Evolutionary conservation across 2,888 invertebrate genomes (phyloP).

Genomic region (Spilarctia lutea): DNA sequence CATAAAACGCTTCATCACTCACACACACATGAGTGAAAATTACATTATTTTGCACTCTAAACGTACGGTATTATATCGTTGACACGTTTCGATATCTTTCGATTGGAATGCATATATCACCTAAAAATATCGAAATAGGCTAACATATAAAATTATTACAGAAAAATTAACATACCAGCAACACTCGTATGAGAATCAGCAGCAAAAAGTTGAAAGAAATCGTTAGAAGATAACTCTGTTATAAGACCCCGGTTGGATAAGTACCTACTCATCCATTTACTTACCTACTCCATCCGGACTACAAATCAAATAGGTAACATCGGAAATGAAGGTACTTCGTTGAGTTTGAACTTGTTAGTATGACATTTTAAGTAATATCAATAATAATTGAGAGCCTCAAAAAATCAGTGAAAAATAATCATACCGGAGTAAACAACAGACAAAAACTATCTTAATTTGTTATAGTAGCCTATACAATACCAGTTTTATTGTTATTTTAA

Average conservation of each 20-base stretch:
- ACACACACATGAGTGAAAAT: slow-evolving; percentile 11
- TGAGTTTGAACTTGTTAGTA: background rate
- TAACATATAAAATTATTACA: background rate
- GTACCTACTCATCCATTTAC: background rate
- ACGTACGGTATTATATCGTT: background rate
- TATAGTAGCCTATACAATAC: too few relatives aligned
- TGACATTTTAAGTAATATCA: background rate
- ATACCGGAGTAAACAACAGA: too few relatives aligned
- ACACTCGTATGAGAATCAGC: too few relatives aligned
- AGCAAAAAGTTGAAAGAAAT: background rate
- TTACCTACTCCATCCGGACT: background rate
- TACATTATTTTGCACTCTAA: background rate
- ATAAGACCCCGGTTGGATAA: background rate
- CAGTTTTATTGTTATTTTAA: too few relatives aligned
- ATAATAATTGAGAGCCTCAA: background rate
- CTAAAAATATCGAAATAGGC: background rate
- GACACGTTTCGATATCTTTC: background rate
- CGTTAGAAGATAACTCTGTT: background rate
- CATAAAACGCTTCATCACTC: slow-evolving; percentile 4
- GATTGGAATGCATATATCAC: background rate
- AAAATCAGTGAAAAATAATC: too few relatives aligned
- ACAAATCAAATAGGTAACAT: background rate
- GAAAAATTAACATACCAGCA: background rate
- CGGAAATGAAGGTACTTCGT: background rate
- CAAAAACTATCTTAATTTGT: too few relatives aligned